Evolutionary conservation across 2,888 invertebrate species (phyloP).

Genomic region (Apotomis capreana): DNA sequence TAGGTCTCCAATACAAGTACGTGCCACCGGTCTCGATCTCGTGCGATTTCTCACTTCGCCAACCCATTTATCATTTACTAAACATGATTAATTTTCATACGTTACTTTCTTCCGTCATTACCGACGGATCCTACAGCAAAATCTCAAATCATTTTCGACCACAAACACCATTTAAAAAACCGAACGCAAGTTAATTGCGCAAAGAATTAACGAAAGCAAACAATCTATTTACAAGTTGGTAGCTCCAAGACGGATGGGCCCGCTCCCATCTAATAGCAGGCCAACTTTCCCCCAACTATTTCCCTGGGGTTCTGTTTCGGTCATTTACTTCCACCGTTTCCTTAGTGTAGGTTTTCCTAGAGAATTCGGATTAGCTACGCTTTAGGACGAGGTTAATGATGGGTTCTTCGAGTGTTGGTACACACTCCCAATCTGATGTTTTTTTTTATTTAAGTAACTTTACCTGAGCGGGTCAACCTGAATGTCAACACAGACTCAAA

Average conservation of each 20-base stretch:
- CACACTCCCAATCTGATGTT: not conserved
- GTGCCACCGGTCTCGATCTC: too few relatives aligned
- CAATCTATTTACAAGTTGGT: conserved; percentile 14
- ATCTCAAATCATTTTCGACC: not conserved
- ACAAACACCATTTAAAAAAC: not conserved
- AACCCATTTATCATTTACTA: too few relatives aligned
- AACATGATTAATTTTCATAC: too few relatives aligned
- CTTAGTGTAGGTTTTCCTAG: conserved; percentile 7
- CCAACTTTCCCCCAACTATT: conserved; percentile 16
- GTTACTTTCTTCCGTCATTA: too few relatives aligned
- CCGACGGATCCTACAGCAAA: not conserved
- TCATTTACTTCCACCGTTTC: conserved; percentile 19
- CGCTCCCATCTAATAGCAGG: conserved; percentile 16
- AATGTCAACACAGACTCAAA: too few relatives aligned
- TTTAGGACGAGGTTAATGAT: conserved; percentile 11
- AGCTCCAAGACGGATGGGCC: conserved; percentile 12
- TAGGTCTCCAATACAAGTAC: too few relatives aligned
- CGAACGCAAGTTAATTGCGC: conserved; percentile 1
- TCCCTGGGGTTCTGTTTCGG: conserved; percentile 23
- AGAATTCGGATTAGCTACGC: conserved; percentile 19
- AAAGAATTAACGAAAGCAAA: conserved; percentile 17
- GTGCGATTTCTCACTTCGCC: too few relatives aligned
- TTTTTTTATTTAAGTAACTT: too few relatives aligned
- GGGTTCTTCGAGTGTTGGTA: not conserved
- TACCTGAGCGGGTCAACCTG: too few relatives aligned